Evolutionary conservation across 2,797 vertebrate genomes (phyloP), one percentile per base, ranked within the genome.

Genomic region (Sebastes kiyomatsui): DNA sequence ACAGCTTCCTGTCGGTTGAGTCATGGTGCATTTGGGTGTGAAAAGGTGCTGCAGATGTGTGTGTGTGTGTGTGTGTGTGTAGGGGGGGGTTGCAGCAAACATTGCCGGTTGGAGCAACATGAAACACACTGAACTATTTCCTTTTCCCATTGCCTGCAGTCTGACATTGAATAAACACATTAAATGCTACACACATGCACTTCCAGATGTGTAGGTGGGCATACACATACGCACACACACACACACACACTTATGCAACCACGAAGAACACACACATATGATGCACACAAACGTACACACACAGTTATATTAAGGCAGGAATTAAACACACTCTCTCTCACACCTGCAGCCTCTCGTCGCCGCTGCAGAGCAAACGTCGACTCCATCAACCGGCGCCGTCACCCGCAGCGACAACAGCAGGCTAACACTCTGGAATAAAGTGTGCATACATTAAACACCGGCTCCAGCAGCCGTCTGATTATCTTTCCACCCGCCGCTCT

Each of bases 391-490:
- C 22, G 1, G 5, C 22, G 46, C 61, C 20, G 79, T 90, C 79
- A 77, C 67, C 80, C 2, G 28, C 72, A 35, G 79, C 64, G 75
- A 77, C 85, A 84, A 23, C 87, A 73, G 67, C 83, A 72, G 66
- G 67, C 55, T 81, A 46, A 77, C 61, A 2, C 87, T 49, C 30
- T 0, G 23, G 52, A 61, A 69, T 68, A 16, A 73, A 75, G 52
- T 54, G 1, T 4, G 79, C 76, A 77, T 49, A 38, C 58, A 77
- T 86, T 67, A 79, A 65, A 78, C 64, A 23, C 35, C 59, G 52
- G 35, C 14, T 49, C 9, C 42, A 42, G 60, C 72, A 62, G 1
- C 52, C 9, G 12, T 35, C 67, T 72, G 46, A 75, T 80, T 75
- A 14, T 68, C 55, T 71, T 33, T 72, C 66, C 77, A n/a, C 62